Percentiles rank a stretch among this genome's conserved stretches.
Conservation (phyloP, 2,113 vertebrate genomes). For the Catharus fuscescens region DNA sequence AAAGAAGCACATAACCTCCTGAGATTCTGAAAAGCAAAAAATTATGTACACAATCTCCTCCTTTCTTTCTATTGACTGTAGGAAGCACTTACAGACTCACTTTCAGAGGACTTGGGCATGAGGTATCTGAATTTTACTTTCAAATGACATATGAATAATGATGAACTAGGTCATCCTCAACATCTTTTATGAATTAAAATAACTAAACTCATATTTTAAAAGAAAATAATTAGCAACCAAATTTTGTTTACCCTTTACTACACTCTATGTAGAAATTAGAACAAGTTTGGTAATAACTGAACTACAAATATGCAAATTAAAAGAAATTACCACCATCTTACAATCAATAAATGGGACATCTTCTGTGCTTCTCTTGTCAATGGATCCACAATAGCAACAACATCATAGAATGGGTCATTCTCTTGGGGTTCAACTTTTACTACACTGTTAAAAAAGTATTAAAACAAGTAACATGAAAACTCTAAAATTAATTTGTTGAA, state of each 20-base stretch:
- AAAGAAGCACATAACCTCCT: neutral
- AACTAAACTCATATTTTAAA: neutral
- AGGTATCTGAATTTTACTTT: neutral
- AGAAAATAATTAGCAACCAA: neutral
- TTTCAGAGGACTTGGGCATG: neutral
- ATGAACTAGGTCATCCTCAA: neutral
- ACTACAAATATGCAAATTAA: neutral
- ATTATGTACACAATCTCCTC: neutral
- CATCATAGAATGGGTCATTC: conserved; percentile 84
- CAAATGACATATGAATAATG: neutral
- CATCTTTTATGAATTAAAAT: neutral
- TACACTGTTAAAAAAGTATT: conserved; percentile 73
- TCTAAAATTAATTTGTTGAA: neutral
- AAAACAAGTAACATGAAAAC: neutral
- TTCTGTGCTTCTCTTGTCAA: conserved; percentile 92
- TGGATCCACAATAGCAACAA: conserved; percentile 91
- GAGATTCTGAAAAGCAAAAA: neutral
- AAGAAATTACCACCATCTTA: conserved; percentile 72
- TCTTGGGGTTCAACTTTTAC: conserved; percentile 81
- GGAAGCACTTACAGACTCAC: neutral
- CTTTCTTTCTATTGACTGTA: neutral
- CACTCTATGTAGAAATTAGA: neutral
- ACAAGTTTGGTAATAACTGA: neutral
- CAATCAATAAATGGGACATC: conserved; percentile 87
- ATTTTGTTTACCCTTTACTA: neutral